Base-by-base conservation (phyloP, 2,113 vertebrate species). In the Nibea coibor region DNA sequence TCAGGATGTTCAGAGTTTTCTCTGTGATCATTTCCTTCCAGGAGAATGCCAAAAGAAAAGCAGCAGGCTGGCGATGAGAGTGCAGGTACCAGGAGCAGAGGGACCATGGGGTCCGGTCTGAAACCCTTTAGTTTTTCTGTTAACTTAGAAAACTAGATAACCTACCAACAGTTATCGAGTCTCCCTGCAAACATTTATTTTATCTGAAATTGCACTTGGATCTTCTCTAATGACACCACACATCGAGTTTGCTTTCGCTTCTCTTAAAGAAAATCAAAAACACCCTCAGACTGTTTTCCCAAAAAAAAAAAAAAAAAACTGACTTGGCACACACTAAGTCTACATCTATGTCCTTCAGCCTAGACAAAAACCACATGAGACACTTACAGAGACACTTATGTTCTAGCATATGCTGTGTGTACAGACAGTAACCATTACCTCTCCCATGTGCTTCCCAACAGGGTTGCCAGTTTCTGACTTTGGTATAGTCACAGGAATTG, bases 401-500 rank as follows among this genome's bases (percentile, higher is more conserved):
- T 61, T 85, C 39, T 19, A 43, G 69, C 77, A 86, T 82, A 81
- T 81, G 75, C 67, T 75, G 39, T 61, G 65, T 31, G 26, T 65
- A 59, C 73, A 82, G 54, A 72, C 70, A 81, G 81, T 15, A 75
- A 56, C 72, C 72, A 87, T 89, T 87, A 90, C 74, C 69, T 75
- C 66, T 78, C 66, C 72, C 31, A 56, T 51, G 74, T 86, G 75
- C 59, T 42, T 70, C 76, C 39, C 75, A 78, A 75, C 80, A 76
- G 71, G 43, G 51, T 65, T 84, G 73, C 51, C 75, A 83, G 42
- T 75, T 53, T 80, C 73, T 58, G 64, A 80, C 64, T 81, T 69
- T 53, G 58, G 78, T 65, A 54, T 57, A 56, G 62, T 86, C 69
- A 79, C 48, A 81, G 70, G 48, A 66, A 75, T 43, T 62, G 26